phyloP scores from a whole-genome alignment of 1,140 invertebrate genomes.

The Hypothenemus hampei region DNA sequence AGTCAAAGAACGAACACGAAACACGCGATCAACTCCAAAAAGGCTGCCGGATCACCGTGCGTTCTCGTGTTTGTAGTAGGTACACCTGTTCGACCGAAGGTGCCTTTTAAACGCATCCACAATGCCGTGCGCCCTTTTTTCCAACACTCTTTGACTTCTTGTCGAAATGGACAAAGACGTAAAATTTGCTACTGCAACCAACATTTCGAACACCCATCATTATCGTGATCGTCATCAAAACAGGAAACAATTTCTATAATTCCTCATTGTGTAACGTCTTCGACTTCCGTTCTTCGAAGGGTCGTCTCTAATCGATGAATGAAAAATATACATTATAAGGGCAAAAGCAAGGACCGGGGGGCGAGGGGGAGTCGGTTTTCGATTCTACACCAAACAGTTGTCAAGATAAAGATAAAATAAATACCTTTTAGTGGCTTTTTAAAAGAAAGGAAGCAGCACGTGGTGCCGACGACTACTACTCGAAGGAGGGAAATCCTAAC shows the following conservation, averaged over 20 bases:
- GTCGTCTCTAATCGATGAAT: constrained; percentile 22
- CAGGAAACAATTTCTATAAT: constrained; percentile 24
- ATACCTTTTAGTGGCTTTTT: constrained; percentile 16
- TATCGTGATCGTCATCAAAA: background rate
- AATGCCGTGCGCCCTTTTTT: background rate
- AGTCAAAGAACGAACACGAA: constrained; percentile 11
- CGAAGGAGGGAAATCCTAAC: no score
- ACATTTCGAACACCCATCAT: background rate
- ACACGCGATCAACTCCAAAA: constrained; percentile 12
- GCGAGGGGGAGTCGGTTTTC: constrained; percentile 9
- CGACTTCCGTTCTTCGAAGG: constrained; percentile 14
- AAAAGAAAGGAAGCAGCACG: constrained; percentile 3
- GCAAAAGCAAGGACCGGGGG: no score
- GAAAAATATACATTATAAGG: constrained; percentile 16
- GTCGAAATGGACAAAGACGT: background rate
- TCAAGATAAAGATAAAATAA: constrained; percentile 16
- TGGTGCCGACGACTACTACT: no score
- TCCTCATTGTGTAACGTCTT: constrained; percentile 7
- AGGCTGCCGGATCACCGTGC: constrained; percentile 4
- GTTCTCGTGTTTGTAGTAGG: no score
- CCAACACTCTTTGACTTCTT: background rate
- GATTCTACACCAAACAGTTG: constrained; percentile 15
- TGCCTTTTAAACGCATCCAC: background rate
- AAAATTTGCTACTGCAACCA: background rate
- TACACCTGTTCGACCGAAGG: constrained; percentile 13